Base-by-base conservation (phyloP, 2,797 vertebrate species). In the Lithobates pipiens region DNA sequence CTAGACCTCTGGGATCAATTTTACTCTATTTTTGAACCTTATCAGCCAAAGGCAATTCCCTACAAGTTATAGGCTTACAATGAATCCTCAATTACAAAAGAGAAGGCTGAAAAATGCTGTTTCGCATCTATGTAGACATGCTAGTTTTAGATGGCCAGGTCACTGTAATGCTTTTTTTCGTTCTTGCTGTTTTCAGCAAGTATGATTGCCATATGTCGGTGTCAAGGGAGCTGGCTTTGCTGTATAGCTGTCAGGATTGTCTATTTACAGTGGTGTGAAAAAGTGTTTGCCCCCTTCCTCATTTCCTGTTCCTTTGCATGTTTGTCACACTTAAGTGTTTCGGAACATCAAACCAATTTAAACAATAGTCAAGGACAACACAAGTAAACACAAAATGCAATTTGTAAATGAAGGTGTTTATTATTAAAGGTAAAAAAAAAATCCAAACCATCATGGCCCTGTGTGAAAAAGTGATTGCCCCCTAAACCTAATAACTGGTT, bases 1-100 rank as follows among this genome's bases (percentile, higher is more conserved):
- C 80, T 63, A 86, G 78, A 86, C 61, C 29, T 82, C 54, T 88
- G 68, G 89, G 68, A 89, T 86, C 36, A 89, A 15, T 90, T 90
- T 88, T 88, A 10, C 63, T 90, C 85, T 88, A 21, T 84, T 90
- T 61, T 82, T 86, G 61, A 70, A 87, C 69, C 42, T 88, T 87
- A 70, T 84, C 36, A 87, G 83, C 65, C 86, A 77, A 61, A 82
- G 76, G 50, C 77, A 88, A 83, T 87, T 89, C 89, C 32, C 81
- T 88, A 29, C 29, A 68, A 68, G 42, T 87, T 87, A 5, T 0
- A 79, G 65, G 1, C 21, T 82, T 54, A 46, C 32, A 80, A 71
- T 57, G 21, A 36, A 81, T 81, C 44, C 29, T 57, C 44, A n/a
- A 72, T 81, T 81, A 72, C 18, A 71, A 57, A 72, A 61, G 32